phyloP scores from a whole-genome alignment of 1,140 invertebrate genomes.

The Diorhabda carinulata region DNA sequence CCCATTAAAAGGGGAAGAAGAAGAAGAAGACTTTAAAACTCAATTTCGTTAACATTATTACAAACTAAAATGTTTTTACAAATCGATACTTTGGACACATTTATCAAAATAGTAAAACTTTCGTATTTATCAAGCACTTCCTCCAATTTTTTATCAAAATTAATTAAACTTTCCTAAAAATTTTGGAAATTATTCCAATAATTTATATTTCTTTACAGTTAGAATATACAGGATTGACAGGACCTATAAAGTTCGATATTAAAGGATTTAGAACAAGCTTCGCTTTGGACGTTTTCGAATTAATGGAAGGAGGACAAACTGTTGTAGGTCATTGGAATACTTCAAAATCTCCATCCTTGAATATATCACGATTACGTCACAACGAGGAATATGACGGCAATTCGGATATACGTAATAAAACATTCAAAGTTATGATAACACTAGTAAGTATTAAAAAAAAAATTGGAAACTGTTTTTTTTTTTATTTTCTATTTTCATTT shows the following conservation, averaged over 20 bases:
- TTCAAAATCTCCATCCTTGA: conserved; percentile 50
- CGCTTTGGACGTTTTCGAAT: conserved; percentile 72
- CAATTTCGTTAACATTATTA: too few relatives aligned
- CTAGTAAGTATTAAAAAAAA: conserved; percentile 58
- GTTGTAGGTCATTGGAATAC: conserved; percentile 74
- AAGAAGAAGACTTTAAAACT: too few relatives aligned
- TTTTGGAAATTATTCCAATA: too few relatives aligned
- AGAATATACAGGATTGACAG: conserved; percentile 64
- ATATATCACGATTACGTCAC: conserved; percentile 47
- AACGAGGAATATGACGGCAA: conserved; percentile 43
- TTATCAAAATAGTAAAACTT: too few relatives aligned
- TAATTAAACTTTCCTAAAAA: too few relatives aligned
- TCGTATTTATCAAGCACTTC: too few relatives aligned
- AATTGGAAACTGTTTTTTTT: too few relatives aligned
- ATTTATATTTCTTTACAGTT: conserved; percentile 9
- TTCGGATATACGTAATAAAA: conserved; percentile 68
- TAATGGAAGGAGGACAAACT: conserved; percentile 62
- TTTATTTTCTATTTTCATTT: too few relatives aligned
- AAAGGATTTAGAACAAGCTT: conserved; percentile 79
- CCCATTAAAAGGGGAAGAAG: too few relatives aligned
- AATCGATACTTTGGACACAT: too few relatives aligned
- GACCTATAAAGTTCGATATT: conserved; percentile 79
- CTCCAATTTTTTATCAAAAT: too few relatives aligned
- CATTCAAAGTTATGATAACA: conserved; percentile 79
- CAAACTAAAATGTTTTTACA: too few relatives aligned